Conservation (phyloP, 2,797 vertebrate genomes). For the Lagorchestes hirsutus region DNA sequence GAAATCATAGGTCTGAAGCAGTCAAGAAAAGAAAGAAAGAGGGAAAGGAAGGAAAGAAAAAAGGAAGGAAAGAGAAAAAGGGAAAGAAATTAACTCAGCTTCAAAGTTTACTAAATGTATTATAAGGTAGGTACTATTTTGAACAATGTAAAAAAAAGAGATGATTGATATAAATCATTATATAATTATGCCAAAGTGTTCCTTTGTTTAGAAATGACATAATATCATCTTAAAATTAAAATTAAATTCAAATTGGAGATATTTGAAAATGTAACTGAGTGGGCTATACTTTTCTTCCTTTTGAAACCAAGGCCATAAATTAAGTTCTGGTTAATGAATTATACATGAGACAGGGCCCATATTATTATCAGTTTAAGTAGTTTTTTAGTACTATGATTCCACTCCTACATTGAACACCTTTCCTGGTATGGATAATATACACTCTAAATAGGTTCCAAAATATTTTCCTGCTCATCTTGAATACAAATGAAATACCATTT, state of each 20-base stretch:
- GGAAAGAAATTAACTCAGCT: conserved; percentile 12
- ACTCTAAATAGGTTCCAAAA: conserved; percentile 12
- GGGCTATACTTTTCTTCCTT: conserved; percentile 67
- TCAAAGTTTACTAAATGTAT: conserved; percentile 38
- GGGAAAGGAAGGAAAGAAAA: background rate
- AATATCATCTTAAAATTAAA: conserved; percentile 73
- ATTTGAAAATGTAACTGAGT: conserved; percentile 67
- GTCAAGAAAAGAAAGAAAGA: background rate
- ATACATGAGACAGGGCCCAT: conserved; percentile 38
- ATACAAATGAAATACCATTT: background rate
- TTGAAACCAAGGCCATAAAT: conserved; percentile 66
- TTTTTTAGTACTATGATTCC: conserved; percentile 58
- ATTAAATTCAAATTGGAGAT: conserved; percentile 69
- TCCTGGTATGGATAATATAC: conserved; percentile 45
- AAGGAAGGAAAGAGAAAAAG: conserved; percentile 24
- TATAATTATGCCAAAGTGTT: conserved; percentile 67
- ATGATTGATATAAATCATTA: conserved; percentile 61
- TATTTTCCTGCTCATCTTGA: conserved; percentile 41
- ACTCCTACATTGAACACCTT: conserved; percentile 5
- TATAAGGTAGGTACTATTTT: conserved; percentile 28
- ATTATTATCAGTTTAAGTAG: conserved; percentile 62
- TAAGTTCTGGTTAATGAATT: conserved; percentile 67
- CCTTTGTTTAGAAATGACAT: conserved; percentile 67
- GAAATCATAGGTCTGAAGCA: background rate
- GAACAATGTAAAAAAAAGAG: conserved; percentile 62